Base-by-base conservation (phyloP, 1,140 invertebrate species). In the Amyelois transitella region DNA sequence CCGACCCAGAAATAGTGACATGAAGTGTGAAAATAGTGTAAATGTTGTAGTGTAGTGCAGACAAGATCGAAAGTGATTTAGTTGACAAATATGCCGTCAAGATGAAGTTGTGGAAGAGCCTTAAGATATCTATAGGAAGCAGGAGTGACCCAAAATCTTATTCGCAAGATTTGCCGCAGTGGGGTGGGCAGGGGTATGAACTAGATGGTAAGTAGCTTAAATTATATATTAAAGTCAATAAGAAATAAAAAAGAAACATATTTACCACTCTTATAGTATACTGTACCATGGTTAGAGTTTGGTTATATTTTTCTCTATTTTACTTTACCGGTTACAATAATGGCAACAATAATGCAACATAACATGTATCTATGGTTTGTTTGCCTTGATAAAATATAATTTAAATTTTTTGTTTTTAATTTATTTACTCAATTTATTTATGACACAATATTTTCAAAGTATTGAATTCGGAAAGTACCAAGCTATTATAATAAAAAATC, bases 101-200 rank as follows among this genome's bases (percentile, higher is more conserved):
- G 67, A 86, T 86, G 82, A 86, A 86, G 82, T 54, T 86, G 75
- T 86, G 82, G 82, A 86, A 86, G 54, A 86, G 81, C 62, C 77
- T 86, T 8, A 86, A 86, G 76, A 81, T 86, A 60, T 84, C 82
- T 5, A 86, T 86, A 65, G 82, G 82, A 66, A 86, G 73, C 57
- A 65, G 72, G 48, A 74, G 64, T 52, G 83, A 86, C 51, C 73
- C 79, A 0, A 84, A 84, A 53, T 62, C 64, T 2, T 80, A 67
- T 47, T 72, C 75, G 0, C 81, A 82, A 18, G 83, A 79, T 7
- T 57, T 84, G 58, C 83, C 79, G 20, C 83, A 84, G 64, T 84
- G 83, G 83, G 73, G 72, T 22, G 73, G 71, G 0, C 80, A 81
- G 55, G 82, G 82, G 1, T 86, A 81, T 64, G 80, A 86, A 56